phyloP scores from a whole-genome alignment of 2,888 invertebrate species.

The Archaeoteleia sp. region DNA sequence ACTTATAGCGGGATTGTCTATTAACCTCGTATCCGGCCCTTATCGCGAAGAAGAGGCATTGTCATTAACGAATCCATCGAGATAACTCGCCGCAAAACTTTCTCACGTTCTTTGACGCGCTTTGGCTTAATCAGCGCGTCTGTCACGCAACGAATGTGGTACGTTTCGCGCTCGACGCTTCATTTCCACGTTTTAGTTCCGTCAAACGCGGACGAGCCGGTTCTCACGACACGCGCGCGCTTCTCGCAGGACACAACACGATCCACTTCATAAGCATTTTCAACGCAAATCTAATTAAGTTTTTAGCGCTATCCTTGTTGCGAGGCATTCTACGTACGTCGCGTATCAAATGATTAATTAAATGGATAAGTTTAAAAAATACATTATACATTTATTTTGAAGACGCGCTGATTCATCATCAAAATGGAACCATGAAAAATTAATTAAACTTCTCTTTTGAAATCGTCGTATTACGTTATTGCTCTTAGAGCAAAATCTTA shows the following conservation, averaged over 20 bases:
- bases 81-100: slow-evolving; percentile 43
- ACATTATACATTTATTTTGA: too few species aligned
- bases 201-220: slow-evolving; percentile 35
- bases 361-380: too few species aligned
- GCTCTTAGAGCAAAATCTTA: too few species aligned
- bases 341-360: too few species aligned
- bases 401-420: too few species aligned
- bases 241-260: slow-evolving; percentile 24
- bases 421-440: too few species aligned
- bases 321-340: too few species aligned
- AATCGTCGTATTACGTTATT: too few species aligned
- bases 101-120: slow-evolving; percentile 50
- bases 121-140: slow-evolving; percentile 55
- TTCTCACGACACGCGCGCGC: slow-evolving; percentile 33
- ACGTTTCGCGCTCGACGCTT: slow-evolving; percentile 41
- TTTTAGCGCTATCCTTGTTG: too few species aligned
- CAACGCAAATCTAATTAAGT: too few species aligned
- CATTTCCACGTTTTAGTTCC: slow-evolving; percentile 57
- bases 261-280: slow-evolving; percentile 30
- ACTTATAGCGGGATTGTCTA: slow-evolving; percentile 34
- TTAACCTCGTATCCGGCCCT: slow-evolving; percentile 44
- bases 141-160: slow-evolving; percentile 56
- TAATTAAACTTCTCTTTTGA: too few species aligned
- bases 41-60: slow-evolving; percentile 32
- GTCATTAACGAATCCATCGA: slow-evolving; percentile 44